These are phyloP conservation scores for Machaerirhynchus nigripectus DNA, from an alignment of 2,113 vertebrate species.

Conservation along the genomic window DNA sequence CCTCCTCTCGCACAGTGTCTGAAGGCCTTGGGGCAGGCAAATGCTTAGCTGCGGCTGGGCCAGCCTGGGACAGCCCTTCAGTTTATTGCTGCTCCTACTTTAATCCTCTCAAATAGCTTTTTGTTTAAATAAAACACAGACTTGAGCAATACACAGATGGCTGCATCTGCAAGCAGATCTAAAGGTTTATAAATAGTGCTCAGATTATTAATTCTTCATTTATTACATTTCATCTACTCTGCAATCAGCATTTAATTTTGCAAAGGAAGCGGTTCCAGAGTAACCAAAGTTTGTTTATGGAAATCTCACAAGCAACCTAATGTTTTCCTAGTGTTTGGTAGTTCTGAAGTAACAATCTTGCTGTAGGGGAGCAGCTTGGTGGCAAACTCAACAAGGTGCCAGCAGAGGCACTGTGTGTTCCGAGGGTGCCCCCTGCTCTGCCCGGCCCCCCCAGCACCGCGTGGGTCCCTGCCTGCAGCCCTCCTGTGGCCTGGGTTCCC, in stretches of 20 bases:
- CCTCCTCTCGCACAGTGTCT: not conserved
- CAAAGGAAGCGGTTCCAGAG: not conserved
- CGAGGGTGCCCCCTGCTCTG: not conserved
- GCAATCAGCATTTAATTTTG: slow-evolving; percentile 18
- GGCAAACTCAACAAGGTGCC: not conserved
- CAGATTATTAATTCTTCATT: slow-evolving; percentile 63
- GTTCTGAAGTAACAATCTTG: not conserved
- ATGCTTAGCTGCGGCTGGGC: not conserved
- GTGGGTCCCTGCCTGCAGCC: not conserved
- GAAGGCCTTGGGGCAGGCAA: not conserved
- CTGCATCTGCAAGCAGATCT: slow-evolving; percentile 17
- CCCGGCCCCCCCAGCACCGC: not conserved
- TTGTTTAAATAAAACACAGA: slow-evolving; percentile 48
- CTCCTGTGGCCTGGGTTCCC: not conserved
- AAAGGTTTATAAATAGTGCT: slow-evolving; percentile 43
- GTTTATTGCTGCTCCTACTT: not conserved
- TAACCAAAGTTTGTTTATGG: not conserved
- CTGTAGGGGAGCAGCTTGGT: not conserved
- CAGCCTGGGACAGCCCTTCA: not conserved
- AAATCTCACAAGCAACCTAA: not conserved
- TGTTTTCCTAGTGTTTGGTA: not conserved
- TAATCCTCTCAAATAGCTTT: slow-evolving; percentile 53
- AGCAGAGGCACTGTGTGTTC: not conserved
- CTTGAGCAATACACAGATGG: slow-evolving; percentile 49
- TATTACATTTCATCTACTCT: slow-evolving; percentile 27